Conservation (phyloP, 2,888 invertebrate genomes). For the Hofmannophila pseudospretella region DNA sequence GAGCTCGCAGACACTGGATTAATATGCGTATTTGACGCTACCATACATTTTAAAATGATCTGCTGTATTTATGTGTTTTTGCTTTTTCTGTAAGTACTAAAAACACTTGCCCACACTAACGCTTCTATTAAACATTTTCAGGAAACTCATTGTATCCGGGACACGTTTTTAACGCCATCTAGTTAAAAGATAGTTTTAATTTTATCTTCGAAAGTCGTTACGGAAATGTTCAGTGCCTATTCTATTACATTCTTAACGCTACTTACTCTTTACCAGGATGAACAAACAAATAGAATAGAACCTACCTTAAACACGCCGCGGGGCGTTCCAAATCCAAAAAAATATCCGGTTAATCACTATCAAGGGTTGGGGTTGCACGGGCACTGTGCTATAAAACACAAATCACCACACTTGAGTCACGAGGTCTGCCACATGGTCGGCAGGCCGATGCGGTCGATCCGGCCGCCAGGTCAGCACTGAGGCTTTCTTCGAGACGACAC, state of each 20-base stretch:
- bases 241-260: constrained; percentile 15
- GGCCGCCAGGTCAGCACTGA: constrained; percentile 73
- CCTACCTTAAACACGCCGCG: constrained; percentile 65
- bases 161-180: too few species aligned
- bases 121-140: too few species aligned
- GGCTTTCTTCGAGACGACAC: constrained; percentile 66
- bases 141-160: too few species aligned
- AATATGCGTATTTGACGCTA: constrained; percentile 40
- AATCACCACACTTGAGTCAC: constrained; percentile 71
- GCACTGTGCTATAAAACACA: constrained; percentile 64
- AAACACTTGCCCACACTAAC: too few species aligned
- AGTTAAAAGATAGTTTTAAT: too few species aligned
- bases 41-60: too few species aligned
- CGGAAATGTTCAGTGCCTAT: too few species aligned
- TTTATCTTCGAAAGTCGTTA: too few species aligned
- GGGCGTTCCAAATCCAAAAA: constrained; percentile 52
- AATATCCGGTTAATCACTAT: constrained; percentile 73
- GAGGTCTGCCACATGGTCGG: constrained; percentile 52
- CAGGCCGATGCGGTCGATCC: constrained; percentile 64
- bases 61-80: too few species aligned
- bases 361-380: constrained; percentile 73
- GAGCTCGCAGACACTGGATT: constrained; percentile 25
- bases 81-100: too few species aligned
- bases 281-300: constrained; percentile 16
- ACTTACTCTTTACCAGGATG: constrained; percentile 8